Evolutionary conservation across 2,888 invertebrate genomes (phyloP), one percentile per base, ranked within the genome.

Genomic region (Eupithecia insigniata): DNA sequence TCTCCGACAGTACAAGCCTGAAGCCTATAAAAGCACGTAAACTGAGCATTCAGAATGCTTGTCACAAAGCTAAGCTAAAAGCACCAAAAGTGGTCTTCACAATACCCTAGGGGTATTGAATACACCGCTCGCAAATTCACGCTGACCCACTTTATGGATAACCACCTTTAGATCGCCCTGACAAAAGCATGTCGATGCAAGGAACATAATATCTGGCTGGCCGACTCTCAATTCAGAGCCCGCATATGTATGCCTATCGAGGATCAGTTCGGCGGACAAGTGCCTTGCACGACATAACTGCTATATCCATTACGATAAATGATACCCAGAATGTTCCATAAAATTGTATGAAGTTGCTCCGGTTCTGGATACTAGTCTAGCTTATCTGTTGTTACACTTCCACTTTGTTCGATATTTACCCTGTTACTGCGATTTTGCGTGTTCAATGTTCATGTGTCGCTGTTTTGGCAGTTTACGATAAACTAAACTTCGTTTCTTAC

Each of bases 161-260:
- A 88, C 87, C 88, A 90, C 90, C 90, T 91, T 90, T 90, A 89
- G 90, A 90, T 90, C 79, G 85, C 83, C 78, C 84, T 87, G 88
- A 92, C 91, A 92, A 92, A 92, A 90, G 91, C 91, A 89, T 86
- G 89, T 91, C 89, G 85, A 87, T 87, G 87, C 89, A 87, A 87
- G 74, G 90, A 89, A 89, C 91, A 90, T 90, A 89, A 92, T 90
- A 88, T 89, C 86, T 84, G 87, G 81, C 81, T 81, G 83, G 82
- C 84, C 84, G 83, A 84, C 86, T 89, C 86, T 88, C 90, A 89
- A 91, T 92, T 89, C 88, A 88, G 86, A 86, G 84, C 92, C 92
- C 91, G 90, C 88, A 92, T 91, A 84, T 83, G 86, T 91, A 84
- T 83, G 86, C 83, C 86, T 88, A 87, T 86, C 85, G 80, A 81